phyloP scores from a whole-genome alignment of 2,113 vertebrate genomes.

The Urocolius indicus region DNA sequence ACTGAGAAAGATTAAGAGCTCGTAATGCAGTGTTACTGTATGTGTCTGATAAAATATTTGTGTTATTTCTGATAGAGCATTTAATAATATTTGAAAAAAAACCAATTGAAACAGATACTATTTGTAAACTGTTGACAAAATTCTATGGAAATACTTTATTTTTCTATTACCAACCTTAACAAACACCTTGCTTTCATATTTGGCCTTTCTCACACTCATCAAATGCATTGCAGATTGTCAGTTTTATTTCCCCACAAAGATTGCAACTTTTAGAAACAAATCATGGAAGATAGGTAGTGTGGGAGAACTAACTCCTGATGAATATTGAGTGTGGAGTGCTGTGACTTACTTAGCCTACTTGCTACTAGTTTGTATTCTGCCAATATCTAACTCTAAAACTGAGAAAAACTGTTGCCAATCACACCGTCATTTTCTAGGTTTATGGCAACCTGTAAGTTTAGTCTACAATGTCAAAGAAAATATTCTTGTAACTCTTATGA shows the following conservation, averaged over 20 bases:
- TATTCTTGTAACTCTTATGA: not conserved
- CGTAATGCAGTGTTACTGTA: not conserved
- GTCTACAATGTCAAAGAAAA: not conserved
- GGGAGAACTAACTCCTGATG: not conserved
- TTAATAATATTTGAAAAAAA: not conserved
- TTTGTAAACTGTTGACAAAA: not conserved
- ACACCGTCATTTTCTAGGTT: not conserved
- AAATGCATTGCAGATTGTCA: not conserved
- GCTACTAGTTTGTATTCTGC: not conserved
- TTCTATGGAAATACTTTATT: not conserved
- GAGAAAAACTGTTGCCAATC: not conserved
- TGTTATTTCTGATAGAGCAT: not conserved
- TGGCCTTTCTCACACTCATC: not conserved
- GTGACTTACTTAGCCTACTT: not conserved
- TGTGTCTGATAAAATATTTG: not conserved
- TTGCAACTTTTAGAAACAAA: not conserved
- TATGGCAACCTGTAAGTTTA: not conserved
- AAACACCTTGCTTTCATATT: not conserved
- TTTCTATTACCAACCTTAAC: not conserved
- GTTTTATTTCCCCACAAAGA: not conserved
- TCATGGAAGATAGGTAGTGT: not conserved
- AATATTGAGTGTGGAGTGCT: not conserved
- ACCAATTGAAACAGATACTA: not conserved
- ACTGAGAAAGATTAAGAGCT: slow-evolving; percentile 25
- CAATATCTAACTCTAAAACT: not conserved